A percentile compares a stretch with the other conserved stretches of the same genome.
phyloP scores from a whole-genome alignment of 2,113 vertebrate genomes.

The Loxodonta africana region DNA sequence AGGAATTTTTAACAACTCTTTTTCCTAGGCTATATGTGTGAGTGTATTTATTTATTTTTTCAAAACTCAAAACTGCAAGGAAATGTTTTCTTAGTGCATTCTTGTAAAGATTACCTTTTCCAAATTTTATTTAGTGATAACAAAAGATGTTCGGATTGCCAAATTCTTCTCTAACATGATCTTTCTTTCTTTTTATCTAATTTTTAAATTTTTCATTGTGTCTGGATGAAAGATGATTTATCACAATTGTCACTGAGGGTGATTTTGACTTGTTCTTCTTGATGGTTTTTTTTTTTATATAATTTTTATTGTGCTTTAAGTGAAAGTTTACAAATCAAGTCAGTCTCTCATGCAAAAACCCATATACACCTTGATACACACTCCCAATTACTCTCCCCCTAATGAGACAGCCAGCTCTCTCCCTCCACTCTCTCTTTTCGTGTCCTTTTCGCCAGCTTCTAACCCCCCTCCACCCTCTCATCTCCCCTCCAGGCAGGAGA shows the following conservation, averaged over 20 bases:
- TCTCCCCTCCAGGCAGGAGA: no score
- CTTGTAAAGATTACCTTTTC: not conserved
- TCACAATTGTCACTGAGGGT: not conserved
- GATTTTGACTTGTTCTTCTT: not conserved
- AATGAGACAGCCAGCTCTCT: no score
- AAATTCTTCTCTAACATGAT: not conserved
- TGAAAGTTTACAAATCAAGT: no score
- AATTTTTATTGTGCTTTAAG: no score
- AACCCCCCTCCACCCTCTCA: no score
- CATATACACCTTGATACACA: no score
- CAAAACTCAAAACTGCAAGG: not conserved
- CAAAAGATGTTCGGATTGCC: not conserved
- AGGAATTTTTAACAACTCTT: not conserved
- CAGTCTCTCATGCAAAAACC: no score
- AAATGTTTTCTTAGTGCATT: not conserved
- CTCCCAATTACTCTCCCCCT: no score
- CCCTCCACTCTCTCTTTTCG: no score
- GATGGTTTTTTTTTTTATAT: no score
- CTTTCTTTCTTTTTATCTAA: not conserved
- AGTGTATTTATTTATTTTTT: not conserved
- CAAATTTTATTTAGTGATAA: not conserved
- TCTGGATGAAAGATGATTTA: not conserved
- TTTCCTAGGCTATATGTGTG: not conserved
- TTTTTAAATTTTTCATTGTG: not conserved
- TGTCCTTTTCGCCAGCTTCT: no score